Conservation (phyloP, 2,113 vertebrate genomes). For the Prietella phreatophila region DNA sequence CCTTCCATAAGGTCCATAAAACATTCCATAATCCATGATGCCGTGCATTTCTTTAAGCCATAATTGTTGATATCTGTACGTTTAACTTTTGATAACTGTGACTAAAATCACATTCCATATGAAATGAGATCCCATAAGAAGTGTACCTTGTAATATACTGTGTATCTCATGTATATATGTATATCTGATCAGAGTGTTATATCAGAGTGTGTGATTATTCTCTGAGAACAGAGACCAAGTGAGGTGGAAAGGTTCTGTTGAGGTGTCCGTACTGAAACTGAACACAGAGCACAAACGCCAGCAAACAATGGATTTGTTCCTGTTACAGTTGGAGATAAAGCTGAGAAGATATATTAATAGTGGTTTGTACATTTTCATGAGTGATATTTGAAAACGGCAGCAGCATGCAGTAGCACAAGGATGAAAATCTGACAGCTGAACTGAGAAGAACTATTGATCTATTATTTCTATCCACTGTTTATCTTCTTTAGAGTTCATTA, state of each 20-base stretch:
- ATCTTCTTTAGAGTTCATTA: slow-evolving; percentile 22
- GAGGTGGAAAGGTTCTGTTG: background rate
- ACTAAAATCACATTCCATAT: slow-evolving; percentile 41
- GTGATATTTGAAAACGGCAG: background rate
- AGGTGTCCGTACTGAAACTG: background rate
- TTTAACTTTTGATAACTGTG: slow-evolving; percentile 27
- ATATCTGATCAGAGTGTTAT: background rate
- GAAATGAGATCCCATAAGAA: slow-evolving; percentile 10
- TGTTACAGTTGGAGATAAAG: background rate
- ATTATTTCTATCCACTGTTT: slow-evolving; percentile 12
- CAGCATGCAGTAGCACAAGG: slow-evolving; percentile 30
- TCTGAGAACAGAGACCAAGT: background rate
- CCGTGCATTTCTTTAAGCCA: background rate
- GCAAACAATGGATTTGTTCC: background rate
- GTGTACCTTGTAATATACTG: slow-evolving; percentile 19
- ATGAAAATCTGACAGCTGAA: background rate
- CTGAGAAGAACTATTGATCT: background rate
- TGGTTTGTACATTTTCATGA: slow-evolving; percentile 17
- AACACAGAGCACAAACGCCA: background rate
- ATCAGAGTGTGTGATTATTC: background rate
- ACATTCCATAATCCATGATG: background rate
- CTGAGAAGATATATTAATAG: slow-evolving; percentile 22
- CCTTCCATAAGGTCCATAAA: background rate
- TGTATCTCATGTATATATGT: background rate
- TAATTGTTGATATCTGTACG: slow-evolving; percentile 14